Conservation (phyloP, 2,888 invertebrate species). For the Drosophila neotestacea region DNA sequence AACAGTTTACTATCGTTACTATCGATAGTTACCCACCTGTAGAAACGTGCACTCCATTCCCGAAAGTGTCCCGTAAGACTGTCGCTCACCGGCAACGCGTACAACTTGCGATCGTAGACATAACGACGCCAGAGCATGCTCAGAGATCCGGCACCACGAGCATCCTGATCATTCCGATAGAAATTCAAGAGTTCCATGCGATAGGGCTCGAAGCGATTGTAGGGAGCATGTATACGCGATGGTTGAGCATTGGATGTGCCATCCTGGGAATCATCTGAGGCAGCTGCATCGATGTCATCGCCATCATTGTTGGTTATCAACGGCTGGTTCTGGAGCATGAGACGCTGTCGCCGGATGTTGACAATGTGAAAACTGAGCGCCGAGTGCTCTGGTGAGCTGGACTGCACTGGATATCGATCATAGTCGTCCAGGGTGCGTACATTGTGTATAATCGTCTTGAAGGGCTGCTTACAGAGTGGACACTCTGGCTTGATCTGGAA, state of each 20-base stretch:
- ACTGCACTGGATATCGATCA: slow-evolving; percentile 91
- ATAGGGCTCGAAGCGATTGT: slow-evolving; percentile 70
- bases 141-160: slow-evolving; percentile 67
- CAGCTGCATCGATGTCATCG: slow-evolving; percentile 40
- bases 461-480: slow-evolving; percentile 96
- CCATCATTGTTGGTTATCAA: slow-evolving; percentile 47
- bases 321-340: slow-evolving; percentile 56
- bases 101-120: slow-evolving; percentile 91
- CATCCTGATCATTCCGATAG: slow-evolving; percentile 79
- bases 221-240: slow-evolving; percentile 36
- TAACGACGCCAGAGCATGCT: slow-evolving; percentile 87
- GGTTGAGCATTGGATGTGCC: slow-evolving; percentile 22
- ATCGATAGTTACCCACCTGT: slow-evolving; percentile 86
- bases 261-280: slow-evolving; percentile 47
- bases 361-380: slow-evolving; percentile 61
- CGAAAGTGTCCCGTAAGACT: slow-evolving; percentile 89
- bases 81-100: slow-evolving; percentile 90
- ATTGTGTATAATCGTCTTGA: slow-evolving; percentile 96
- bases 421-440: slow-evolving; percentile 94
- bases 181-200: slow-evolving; percentile 80
- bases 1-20: not conserved
- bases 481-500: slow-evolving; percentile 94
- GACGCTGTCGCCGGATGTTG: slow-evolving; percentile 54
- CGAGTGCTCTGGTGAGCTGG: slow-evolving; percentile 67
- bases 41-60: slow-evolving; percentile 91